Percentiles rank a stretch among this genome's conserved stretches.
Conservation (phyloP, 2,888 invertebrate species). For the Eurois occulta region DNA sequence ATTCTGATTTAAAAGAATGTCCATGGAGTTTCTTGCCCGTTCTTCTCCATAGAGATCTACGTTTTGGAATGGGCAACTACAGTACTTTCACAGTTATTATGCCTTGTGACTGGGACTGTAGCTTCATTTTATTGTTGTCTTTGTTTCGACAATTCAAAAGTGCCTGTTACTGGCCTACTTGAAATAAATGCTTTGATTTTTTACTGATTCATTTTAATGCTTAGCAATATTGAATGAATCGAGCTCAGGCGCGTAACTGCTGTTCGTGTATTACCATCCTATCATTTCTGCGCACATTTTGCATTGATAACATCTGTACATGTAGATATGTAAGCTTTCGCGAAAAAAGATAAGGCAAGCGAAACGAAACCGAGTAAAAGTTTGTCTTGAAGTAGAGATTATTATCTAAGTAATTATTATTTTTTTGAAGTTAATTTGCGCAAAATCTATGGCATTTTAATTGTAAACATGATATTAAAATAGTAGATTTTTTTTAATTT, state of each 20-base stretch:
- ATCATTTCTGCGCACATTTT: not conserved
- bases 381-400: not conserved
- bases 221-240: not conserved
- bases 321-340: not conserved
- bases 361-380: constrained; percentile 14
- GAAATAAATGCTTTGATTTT: too few relatives aligned
- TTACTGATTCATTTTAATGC: too few relatives aligned
- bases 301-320: constrained; percentile 17
- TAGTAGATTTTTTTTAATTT: too few relatives aligned
- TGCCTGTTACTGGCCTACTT: too few relatives aligned
- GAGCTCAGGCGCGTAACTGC: not conserved
- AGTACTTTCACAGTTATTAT: too few relatives aligned
- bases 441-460: not conserved
- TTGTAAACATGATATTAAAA: not conserved
- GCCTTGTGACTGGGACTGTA: too few relatives aligned
- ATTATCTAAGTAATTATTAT: constrained; percentile 13
- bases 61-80: too few relatives aligned
- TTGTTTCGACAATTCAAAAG: too few relatives aligned
- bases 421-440: not conserved
- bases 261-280: not conserved
- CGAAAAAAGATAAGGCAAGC: constrained; percentile 3
- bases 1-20: too few relatives aligned
- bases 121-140: too few relatives aligned
- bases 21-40: too few relatives aligned
- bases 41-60: too few relatives aligned